Conservation (phyloP, 2,113 vertebrate species). For the Romanogobio albipinnatus region DNA sequence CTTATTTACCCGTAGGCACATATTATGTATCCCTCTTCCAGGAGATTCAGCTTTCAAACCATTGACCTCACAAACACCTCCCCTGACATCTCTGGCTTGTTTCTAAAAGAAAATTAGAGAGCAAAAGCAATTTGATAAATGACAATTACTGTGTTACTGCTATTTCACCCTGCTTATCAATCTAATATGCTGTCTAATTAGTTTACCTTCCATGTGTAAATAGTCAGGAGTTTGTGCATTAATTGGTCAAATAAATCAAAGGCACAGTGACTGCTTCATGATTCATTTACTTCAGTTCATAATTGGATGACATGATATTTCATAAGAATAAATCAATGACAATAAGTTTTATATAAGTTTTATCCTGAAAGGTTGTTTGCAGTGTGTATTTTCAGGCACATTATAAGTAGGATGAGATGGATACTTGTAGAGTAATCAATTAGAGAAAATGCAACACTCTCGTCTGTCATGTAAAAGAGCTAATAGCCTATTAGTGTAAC, state of each 20-base stretch:
- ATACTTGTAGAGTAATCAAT: not conserved
- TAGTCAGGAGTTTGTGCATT: not conserved
- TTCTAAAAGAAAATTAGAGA: slow-evolving; percentile 17
- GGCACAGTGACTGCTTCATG: not conserved
- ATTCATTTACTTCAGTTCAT: slow-evolving; percentile 13
- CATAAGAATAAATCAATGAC: not conserved
- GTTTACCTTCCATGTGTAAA: slow-evolving; percentile 6
- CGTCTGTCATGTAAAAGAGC: not conserved
- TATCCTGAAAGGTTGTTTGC: not conserved
- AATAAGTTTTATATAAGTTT: not conserved
- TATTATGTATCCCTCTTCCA: slow-evolving; percentile 7
- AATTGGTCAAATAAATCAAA: slow-evolving; percentile 15
- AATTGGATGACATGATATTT: not conserved
- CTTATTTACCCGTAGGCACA: slow-evolving; percentile 12
- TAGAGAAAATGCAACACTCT: not conserved
- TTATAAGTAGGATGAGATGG: not conserved
- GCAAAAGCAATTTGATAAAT: not conserved
- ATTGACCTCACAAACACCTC: slow-evolving; percentile 7
- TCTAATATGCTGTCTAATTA: not conserved
- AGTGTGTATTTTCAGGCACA: not conserved
- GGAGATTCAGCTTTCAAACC: slow-evolving; percentile 38
- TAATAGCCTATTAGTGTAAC: not conserved
- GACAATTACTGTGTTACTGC: not conserved
- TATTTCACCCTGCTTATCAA: slow-evolving; percentile 10
- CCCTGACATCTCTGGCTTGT: slow-evolving; percentile 18